Base-by-base conservation (phyloP, 2,113 vertebrate species). In the Hiodon tergisus region DNA sequence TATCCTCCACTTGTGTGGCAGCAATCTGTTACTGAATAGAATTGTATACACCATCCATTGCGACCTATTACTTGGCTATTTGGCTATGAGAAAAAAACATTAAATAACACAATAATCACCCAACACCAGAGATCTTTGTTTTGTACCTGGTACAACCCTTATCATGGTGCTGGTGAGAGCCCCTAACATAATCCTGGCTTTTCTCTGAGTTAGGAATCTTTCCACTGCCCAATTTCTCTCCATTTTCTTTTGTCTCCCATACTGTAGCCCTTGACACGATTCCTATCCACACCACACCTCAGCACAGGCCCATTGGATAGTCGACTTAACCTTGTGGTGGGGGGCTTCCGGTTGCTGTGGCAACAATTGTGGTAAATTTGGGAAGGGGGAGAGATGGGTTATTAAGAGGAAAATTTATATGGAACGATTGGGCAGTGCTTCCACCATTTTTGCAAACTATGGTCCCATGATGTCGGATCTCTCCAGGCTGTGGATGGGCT, bases 331-430 rank as follows among this genome's bases (percentile, higher is more conserved):
- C 85, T 87, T 82, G 84, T 83, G 84, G 81, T 86, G 86, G 87
- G 87, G 90, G 86, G 86, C 84, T 83, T 86, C 80, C 81, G 63
- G 90, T 90, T 90, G 84, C 91, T 86, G 89, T 88, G 89, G 89
- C 84, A 88, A 92, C 88, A 85, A 90, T 90, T 90, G 90, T 91
- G 90, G 90, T 89, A 84, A 87, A 92, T 92, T 88, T 89, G 82
- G 81, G 86, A 80, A 31, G 82, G 85, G 88, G 85, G 87, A 86
- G 87, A 88, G 89, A 89, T 85, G 90, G 89, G 90, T 91, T 91
- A 91, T 92, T 92, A 89, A 31, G 87, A 91, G 90, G 91, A 91
- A 90, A 90, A 92, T 89, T 91, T 89, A 92, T 91, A 81, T 87
- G 88, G 85, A 82, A 73, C 79, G 83, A 85, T 81, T 83, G 83